These are phyloP conservation scores for Apis laboriosa DNA, from an alignment of 1,140 invertebrate genomes.

Conservation along the genomic window DNA sequence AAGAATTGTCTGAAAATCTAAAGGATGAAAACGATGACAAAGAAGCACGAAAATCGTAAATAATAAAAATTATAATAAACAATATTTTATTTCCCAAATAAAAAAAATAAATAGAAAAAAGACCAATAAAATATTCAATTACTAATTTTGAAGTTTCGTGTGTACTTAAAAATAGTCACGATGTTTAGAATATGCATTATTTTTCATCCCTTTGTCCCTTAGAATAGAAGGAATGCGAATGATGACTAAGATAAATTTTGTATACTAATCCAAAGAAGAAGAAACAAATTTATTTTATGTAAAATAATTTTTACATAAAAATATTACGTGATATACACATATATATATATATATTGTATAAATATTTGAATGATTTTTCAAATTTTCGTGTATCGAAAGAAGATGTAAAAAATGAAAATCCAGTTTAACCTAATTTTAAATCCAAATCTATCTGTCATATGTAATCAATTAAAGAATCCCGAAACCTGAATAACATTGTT, in stretches of 20 bases:
- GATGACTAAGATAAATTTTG: conserved; percentile 48
- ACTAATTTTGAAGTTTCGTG: conserved; percentile 25
- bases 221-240: conserved; percentile 55
- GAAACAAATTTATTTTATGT: not conserved
- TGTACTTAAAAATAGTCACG: conserved; percentile 13
- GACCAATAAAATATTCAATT: not conserved
- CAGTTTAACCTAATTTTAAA: conserved; percentile 6
- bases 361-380: not conserved
- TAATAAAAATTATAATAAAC: not conserved
- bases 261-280: conserved; percentile 48
- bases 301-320: not conserved
- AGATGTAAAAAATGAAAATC: not conserved
- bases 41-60: conserved; percentile 20
- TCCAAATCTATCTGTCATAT: not conserved
- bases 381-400: not conserved
- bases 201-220: conserved; percentile 29
- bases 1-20: conserved; percentile 20
- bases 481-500: conserved; percentile 44
- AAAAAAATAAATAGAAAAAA: not conserved
- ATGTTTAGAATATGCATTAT: conserved; percentile 35
- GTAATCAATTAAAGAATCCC: not conserved
- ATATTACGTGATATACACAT: not conserved
- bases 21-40: conserved; percentile 23
- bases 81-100: not conserved
- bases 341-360: not conserved